phyloP scores from a whole-genome alignment of 2,888 invertebrate species.

The Antheraea yamamai region DNA sequence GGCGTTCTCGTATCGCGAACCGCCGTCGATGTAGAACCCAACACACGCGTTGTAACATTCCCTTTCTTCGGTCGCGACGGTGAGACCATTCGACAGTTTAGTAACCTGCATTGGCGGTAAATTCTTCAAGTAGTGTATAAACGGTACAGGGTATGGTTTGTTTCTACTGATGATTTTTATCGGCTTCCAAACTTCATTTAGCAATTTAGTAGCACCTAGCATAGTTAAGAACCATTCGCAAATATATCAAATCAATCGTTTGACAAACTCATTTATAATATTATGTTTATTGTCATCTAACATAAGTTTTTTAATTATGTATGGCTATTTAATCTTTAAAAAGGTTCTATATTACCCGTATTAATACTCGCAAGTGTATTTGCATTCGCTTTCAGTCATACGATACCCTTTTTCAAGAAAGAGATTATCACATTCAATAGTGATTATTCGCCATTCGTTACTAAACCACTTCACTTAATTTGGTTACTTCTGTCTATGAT shows the following conservation, averaged over 20 bases:
- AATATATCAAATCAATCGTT: background rate
- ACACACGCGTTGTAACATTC: conserved; percentile 83
- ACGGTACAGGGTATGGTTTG: conserved; percentile 82
- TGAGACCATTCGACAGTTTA: conserved; percentile 89
- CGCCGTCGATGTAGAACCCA: conserved; percentile 61
- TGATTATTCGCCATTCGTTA: no score
- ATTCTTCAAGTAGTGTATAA: conserved; percentile 73
- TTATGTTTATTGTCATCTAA: background rate
- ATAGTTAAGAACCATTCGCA: background rate
- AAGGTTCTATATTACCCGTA: background rate
- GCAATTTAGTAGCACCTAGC: conserved; percentile 28
- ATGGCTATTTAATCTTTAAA: background rate
- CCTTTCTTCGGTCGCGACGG: conserved; percentile 95
- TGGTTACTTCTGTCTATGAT: no score
- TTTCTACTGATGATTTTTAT: conserved; percentile 76
- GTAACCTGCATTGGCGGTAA: conserved; percentile 92
- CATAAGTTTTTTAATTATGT: background rate
- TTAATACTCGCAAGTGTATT: background rate
- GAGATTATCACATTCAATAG: no score
- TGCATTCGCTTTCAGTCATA: no score
- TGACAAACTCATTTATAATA: background rate
- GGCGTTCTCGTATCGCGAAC: conserved; percentile 58
- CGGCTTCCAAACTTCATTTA: conserved; percentile 35
- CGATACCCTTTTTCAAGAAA: no score
- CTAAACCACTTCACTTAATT: no score